Base-by-base conservation (phyloP, 2,113 vertebrate species). In the Chionomys nivalis region DNA sequence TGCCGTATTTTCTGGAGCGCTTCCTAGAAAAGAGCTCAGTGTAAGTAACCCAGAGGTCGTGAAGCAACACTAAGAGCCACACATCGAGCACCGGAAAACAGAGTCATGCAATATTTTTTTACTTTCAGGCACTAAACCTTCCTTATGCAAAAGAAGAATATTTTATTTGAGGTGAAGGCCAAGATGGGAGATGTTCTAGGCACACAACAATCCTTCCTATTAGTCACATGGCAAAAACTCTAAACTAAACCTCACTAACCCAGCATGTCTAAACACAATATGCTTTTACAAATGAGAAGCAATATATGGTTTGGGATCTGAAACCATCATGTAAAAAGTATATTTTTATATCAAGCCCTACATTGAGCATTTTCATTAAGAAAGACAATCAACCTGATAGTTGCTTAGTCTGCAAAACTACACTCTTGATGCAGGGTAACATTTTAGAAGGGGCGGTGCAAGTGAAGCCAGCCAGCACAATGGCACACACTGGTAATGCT, bases 1-100 rank as follows among this genome's bases (percentile, higher is more conserved):
- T 99, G 99, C 68, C 99, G 99, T 97, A 99, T 99, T 98, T 99
- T 99, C 98, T 99, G 99, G 97, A 99, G 99, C 0, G 99, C 99
- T 98, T 99, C 99, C 99, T 99, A 94, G 91, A 94, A 93, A 97
- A 92, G 68, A 93, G 98, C 31, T 66, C 82, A 89, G 77, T 83
- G 89, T 94, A 65, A 96, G 90, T 87, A 94, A 92, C 28, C 78
- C 52, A 66, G 77, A 21, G 66, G n/a, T 6, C 70, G 36, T 12
- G 78, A 90, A 91, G 75, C 28, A 77, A 7, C 72, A 81, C 36
- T 76, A 90, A 90, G 93, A 88, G 91, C 58, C 89, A 89, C 91
- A 92, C 10, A 89, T 17, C 42, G 89, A 81, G 81, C 91, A 90
- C 90, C 52, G 92, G 86, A 76, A 94, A 92, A 81, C 47, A 91